Base-by-base conservation (phyloP, 1,140 invertebrate genomes). In the Cotesia typhae region DNA sequence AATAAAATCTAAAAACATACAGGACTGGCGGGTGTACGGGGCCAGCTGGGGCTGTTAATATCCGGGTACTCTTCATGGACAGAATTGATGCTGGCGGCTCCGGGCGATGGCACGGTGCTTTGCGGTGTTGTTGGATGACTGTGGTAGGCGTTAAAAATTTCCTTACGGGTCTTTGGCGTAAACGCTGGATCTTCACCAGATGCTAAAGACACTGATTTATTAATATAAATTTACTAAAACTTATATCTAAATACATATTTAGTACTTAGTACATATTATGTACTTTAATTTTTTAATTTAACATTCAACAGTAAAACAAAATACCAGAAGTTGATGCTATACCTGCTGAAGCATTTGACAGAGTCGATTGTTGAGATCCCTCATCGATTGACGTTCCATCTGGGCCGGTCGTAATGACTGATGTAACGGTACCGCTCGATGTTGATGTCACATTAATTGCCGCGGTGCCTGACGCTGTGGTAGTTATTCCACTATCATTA, bases 11-110 rank as follows among this genome's bases (percentile, higher is more conserved):
- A 60, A 75, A 71, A 70, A 87, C 91, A 90, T 91, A 96, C 94
- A 82, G 94, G 94, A 91, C 94, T 95, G 83, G 94, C 94, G 78
- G 95, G 94, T 77, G 95, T 95, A 78, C 95, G 90, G 67, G 94
- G 91, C 94, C 94, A 95, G 80, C 93, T 92, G 71, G 95, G 94
- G 83, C 93, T 94, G 83, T 91, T 94, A 79, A 95, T 92, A 84
- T 95, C 95, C 17, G 92, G 90, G 88, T 96, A 96, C 80, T 98
- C 95, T 81, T 98, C 96, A 81, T 96, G 95, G 80, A 92, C 90
- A 5, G 94, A 94, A 82, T 94, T 92, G 89, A 92, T 92, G 88
- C 89, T 92, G 72, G 92, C 93, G 75, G 92, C 92, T 78, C 93
- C 92, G 66, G 95, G 95, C 70, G 95, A 94, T 53, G 92, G 92